A percentile compares a stretch with the other conserved stretches of the same genome.
Evolutionary conservation across 2,113 vertebrate genomes (phyloP).

Genomic region (Nesogale talazaci): DNA sequence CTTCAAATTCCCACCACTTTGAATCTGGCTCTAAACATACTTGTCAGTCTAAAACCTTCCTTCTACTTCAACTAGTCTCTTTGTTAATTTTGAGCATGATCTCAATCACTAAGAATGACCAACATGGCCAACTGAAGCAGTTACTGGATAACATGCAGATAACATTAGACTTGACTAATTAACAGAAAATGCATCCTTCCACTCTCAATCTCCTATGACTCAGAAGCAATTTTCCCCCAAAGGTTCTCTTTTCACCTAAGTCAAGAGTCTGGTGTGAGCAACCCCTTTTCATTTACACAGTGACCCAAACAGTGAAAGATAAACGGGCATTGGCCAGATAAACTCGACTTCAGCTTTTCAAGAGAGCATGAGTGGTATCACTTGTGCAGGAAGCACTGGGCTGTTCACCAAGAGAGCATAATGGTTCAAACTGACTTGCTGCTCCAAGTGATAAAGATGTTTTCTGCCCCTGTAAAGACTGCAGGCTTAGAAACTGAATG

Average conservation of each 20-base stretch:
- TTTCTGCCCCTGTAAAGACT: too few species aligned
- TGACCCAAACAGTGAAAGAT: background rate
- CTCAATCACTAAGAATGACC: constrained; percentile 13
- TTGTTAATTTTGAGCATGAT: constrained; percentile 63
- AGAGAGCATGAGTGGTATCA: too few species aligned
- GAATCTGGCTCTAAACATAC: background rate
- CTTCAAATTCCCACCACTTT: background rate
- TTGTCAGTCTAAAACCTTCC: constrained; percentile 5
- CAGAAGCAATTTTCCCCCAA: background rate
- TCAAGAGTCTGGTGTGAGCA: background rate
- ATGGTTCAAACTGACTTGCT: too few species aligned
- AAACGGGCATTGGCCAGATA: background rate
- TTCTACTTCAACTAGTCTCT: constrained; percentile 59
- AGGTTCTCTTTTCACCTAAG: background rate
- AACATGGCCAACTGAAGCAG: background rate
- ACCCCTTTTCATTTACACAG: background rate
- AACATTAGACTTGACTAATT: background rate
- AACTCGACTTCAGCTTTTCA: background rate
- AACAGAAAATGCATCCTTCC: background rate
- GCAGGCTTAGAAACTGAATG: too few species aligned
- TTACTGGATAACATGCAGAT: background rate
- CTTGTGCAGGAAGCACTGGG: too few species aligned
- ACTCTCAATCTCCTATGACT: background rate
- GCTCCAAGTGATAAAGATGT: too few species aligned
- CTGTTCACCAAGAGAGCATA: too few species aligned